Percentiles rank a stretch among this genome's conserved stretches.
phyloP scores from a whole-genome alignment of 2,888 invertebrate species.

The Panzeria rudis region DNA sequence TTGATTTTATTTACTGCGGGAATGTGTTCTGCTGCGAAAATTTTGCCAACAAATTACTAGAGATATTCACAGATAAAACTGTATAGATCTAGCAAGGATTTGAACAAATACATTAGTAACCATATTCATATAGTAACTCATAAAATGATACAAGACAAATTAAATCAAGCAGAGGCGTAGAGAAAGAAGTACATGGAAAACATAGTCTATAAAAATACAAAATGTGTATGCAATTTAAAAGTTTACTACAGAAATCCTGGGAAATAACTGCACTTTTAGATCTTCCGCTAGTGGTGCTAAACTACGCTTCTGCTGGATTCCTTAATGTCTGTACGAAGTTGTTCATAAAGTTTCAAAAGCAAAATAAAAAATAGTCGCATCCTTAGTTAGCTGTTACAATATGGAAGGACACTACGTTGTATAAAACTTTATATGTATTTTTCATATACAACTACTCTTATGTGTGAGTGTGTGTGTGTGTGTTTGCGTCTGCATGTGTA shows the following conservation, averaged over 20 bases:
- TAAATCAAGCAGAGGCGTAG: not conserved
- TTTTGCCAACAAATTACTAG: not conserved
- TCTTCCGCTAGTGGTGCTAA: not conserved
- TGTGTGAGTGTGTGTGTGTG: not conserved
- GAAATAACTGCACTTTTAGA: too few relatives aligned
- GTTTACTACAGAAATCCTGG: too few relatives aligned
- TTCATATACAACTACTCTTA: not conserved
- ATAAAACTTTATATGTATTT: not conserved
- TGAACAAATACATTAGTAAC: not conserved
- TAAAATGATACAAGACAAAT: not conserved
- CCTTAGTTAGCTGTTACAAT: slow-evolving; percentile 7
- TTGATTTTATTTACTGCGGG: too few relatives aligned
- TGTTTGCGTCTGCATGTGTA: not conserved
- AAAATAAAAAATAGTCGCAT: not conserved
- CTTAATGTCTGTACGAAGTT: not conserved
- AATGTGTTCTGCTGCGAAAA: too few relatives aligned
- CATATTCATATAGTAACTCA: not conserved
- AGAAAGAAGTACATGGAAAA: not conserved
- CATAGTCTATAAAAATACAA: too few relatives aligned
- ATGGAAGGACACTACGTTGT: slow-evolving; percentile 26
- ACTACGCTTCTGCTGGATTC: not conserved
- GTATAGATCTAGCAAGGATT: not conserved
- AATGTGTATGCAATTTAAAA: too few relatives aligned
- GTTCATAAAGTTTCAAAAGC: not conserved
- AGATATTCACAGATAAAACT: not conserved